Evolutionary conservation across 2,888 invertebrate species (phyloP).

Genomic region (Sycophila texana): DNA sequence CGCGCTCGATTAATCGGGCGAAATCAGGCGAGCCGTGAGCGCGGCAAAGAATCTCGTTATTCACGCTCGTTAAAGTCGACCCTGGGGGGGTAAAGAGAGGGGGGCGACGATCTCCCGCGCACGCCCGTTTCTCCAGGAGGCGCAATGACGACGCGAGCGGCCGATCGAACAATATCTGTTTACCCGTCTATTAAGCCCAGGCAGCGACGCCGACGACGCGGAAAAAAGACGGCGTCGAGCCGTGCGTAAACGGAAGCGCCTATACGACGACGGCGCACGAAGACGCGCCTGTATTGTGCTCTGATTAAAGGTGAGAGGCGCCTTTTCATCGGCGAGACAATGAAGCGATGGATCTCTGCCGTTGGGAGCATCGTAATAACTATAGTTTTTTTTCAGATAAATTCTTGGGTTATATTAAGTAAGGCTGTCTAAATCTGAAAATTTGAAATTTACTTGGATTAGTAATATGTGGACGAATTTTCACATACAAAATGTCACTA

Average conservation of each 20-base stretch:
- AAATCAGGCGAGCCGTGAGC: background rate
- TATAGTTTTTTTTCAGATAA: too few species aligned
- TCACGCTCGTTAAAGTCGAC: conserved; percentile 45
- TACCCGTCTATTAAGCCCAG: conserved; percentile 42
- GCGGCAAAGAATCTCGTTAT: conserved; percentile 36
- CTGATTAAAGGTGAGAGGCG: conserved; percentile 11
- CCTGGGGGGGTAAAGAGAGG: background rate
- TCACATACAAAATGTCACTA: too few species aligned
- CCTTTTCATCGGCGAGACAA: background rate
- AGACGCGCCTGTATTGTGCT: background rate
- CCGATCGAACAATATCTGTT: conserved; percentile 53
- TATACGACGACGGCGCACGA: background rate
- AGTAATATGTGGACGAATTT: too few species aligned
- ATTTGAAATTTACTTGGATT: too few species aligned
- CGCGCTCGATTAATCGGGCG: too few species aligned
- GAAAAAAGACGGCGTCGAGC: conserved; percentile 17
- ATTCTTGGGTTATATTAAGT: too few species aligned
- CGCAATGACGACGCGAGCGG: conserved; percentile 21
- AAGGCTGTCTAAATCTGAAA: too few species aligned
- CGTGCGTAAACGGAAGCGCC: background rate
- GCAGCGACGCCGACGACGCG: conserved; percentile 5
- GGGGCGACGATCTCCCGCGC: background rate
- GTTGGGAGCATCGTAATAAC: background rate
- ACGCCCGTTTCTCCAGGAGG: background rate
- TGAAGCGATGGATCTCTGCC: background rate